Evolutionary conservation across 2,888 invertebrate genomes (phyloP).

Genomic region (Tuberolachnus salignus): DNA sequence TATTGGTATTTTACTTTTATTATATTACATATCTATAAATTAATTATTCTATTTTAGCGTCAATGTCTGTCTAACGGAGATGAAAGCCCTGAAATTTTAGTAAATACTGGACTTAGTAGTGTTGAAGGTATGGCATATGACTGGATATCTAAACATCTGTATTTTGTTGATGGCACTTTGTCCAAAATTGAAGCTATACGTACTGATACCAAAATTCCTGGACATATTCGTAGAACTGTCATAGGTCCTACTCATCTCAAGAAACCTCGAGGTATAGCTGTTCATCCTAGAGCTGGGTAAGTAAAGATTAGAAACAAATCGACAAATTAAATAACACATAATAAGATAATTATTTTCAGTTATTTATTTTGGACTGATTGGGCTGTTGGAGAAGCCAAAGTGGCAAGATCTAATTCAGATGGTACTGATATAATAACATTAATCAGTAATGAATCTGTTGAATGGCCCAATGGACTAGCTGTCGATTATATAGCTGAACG

Average conservation of each 20-base stretch:
- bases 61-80: constrained; percentile 75
- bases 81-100: constrained; percentile 72
- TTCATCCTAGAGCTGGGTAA: constrained; percentile 79
- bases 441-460: constrained; percentile 71
- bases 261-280: constrained; percentile 80
- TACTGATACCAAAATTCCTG: constrained; percentile 69
- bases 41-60: constrained; percentile 62
- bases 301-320: constrained; percentile 53
- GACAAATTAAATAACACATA: constrained; percentile 19
- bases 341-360: constrained; percentile 60
- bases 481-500: constrained; percentile 81
- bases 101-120: constrained; percentile 76
- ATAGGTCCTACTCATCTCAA: constrained; percentile 71
- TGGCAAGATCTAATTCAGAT: constrained; percentile 80
- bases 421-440: constrained; percentile 73
- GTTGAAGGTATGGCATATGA: constrained; percentile 90
- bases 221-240: constrained; percentile 78
- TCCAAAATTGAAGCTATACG: constrained; percentile 82
- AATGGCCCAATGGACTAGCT: constrained; percentile 87
- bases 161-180: constrained; percentile 83
- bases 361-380: constrained; percentile 87
- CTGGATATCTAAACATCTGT: constrained; percentile 84
- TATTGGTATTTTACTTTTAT: not conserved
- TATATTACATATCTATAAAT: not conserved
- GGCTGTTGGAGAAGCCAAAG: constrained; percentile 77